Percentiles rank a stretch among this genome's conserved stretches.
Evolutionary conservation across 2,888 invertebrate genomes (phyloP).

Genomic region (Pseudeuparius sepicola): DNA sequence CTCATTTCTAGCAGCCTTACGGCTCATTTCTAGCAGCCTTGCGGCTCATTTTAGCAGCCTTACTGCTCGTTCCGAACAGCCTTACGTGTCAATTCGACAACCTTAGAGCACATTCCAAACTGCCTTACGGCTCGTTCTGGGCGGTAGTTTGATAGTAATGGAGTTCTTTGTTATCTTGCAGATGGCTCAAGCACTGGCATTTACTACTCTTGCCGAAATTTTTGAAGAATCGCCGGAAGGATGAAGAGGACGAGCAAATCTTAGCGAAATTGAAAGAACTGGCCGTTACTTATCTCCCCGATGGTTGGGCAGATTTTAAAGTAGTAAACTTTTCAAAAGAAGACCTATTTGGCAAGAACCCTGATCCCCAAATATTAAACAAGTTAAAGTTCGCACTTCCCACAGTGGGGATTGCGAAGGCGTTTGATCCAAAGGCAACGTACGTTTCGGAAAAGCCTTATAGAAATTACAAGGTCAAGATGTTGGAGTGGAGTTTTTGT

Average conservation of each 20-base stretch:
- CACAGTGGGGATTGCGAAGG: constrained; percentile 21
- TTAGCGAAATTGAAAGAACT: constrained; percentile 9
- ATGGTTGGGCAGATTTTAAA: constrained; percentile 19
- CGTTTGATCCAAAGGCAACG: constrained; percentile 21
- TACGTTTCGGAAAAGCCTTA: constrained; percentile 21
- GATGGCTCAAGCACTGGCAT: no score
- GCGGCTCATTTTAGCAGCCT: no score
- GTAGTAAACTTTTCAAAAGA: constrained; percentile 14
- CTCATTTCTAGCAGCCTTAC: no score
- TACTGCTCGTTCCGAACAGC: no score
- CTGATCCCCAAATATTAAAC: constrained; percentile 22
- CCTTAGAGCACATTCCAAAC: no score
- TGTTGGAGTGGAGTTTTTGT: constrained; percentile 25
- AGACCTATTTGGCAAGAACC: constrained; percentile 18
- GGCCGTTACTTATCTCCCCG: constrained; percentile 11
- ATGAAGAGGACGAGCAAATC: constrained; percentile 4
- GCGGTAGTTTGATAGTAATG: no score
- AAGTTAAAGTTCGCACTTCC: constrained; percentile 24
- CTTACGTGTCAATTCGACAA: no score
- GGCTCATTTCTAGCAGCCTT: no score
- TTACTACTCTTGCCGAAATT: no score
- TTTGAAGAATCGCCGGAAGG: no score
- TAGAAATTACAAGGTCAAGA: constrained; percentile 21
- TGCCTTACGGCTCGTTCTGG: no score
- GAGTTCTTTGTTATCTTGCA: no score